Evolutionary conservation across 2,888 invertebrate genomes (phyloP).

Genomic region (Colostygia pectinataria): DNA sequence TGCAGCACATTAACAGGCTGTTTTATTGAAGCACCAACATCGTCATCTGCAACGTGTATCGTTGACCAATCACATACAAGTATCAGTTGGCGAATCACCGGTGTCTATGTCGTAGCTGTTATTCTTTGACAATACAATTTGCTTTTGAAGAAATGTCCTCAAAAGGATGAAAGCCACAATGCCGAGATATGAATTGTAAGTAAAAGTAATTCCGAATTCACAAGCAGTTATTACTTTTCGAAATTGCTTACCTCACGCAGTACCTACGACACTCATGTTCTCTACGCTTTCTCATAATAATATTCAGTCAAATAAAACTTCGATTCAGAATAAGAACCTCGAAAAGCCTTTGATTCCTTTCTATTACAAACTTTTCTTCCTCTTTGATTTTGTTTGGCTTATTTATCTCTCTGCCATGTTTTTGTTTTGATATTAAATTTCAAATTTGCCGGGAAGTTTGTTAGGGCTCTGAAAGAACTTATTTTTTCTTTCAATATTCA

Average conservation of each 20-base stretch:
- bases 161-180: background rate
- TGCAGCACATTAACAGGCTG: no score
- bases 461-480: constrained; percentile 13
- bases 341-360: constrained; percentile 22
- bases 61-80: no score
- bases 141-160: no score
- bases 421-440: constrained; percentile 36
- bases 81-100: no score
- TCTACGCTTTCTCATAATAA: constrained; percentile 5
- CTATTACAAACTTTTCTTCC: constrained; percentile 19
- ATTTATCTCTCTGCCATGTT: constrained; percentile 27
- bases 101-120: no score
- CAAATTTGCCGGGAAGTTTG: constrained; percentile 25
- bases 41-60: no score
- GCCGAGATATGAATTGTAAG: background rate
- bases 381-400: constrained; percentile 35
- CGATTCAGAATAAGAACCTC: constrained; percentile 14
- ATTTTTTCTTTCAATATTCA: constrained; percentile 16
- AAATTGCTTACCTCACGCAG: background rate
- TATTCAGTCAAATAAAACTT: constrained; percentile 17
- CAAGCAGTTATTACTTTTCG: constrained; percentile 3
- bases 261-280: background rate
- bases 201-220: constrained; percentile 4
- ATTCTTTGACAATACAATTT: no score
- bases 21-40: no score